phyloP scores from a whole-genome alignment of 2,113 vertebrate genomes.

The Xiphophorus hellerii region DNA sequence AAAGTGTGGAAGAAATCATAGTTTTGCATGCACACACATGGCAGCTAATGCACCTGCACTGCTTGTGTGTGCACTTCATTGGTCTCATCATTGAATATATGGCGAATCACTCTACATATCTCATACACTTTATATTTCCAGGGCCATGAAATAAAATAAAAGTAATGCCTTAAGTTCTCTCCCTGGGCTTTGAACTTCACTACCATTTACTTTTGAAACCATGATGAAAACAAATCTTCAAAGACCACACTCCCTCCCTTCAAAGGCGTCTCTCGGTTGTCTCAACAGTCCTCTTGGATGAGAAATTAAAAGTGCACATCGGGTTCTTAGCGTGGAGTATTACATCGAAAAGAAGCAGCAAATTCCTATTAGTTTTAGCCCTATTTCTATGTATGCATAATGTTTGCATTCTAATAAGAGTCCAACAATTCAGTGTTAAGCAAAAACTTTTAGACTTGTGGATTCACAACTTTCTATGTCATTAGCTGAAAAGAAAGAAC shows the following conservation, averaged over 20 bases:
- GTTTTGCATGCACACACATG: conserved; percentile 2
- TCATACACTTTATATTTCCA: conserved; percentile 56
- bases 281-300: conserved; percentile 64
- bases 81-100: conserved; percentile 52
- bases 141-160: conserved; percentile 69
- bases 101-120: conserved; percentile 40
- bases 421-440: conserved; percentile 5
- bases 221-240: conserved; percentile 79
- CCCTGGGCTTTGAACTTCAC: conserved; percentile 77
- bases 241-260: conserved; percentile 74
- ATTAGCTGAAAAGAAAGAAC: not conserved
- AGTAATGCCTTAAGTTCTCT: conserved; percentile 73
- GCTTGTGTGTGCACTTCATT: conserved; percentile 63
- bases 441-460: conserved; percentile 23
- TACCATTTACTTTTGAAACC: conserved; percentile 76
- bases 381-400: conserved; percentile 44
- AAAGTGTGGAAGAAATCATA: not conserved
- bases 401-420: conserved; percentile 49
- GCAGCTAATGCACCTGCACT: conserved; percentile 16
- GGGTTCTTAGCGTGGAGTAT: conserved; percentile 66
- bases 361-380: conserved; percentile 64
- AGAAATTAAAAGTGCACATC: conserved; percentile 70
- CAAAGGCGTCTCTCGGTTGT: conserved; percentile 77
- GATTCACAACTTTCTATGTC: conserved; percentile 6
- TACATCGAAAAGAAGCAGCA: conserved; percentile 73